phyloP scores from a whole-genome alignment of 2,888 invertebrate genomes.

The Taenaris catops region DNA sequence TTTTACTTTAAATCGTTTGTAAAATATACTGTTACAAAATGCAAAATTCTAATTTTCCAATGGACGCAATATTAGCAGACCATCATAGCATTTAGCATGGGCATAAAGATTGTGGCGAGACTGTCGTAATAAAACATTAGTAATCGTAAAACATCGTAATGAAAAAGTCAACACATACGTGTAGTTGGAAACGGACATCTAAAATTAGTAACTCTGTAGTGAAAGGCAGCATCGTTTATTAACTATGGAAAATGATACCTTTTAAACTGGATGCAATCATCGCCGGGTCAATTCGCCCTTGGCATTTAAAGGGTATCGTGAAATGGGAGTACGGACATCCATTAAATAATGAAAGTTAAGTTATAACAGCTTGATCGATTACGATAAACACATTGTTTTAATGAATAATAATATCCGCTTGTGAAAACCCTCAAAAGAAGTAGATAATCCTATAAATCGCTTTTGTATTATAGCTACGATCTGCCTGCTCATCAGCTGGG shows the following conservation, averaged over 20 bases:
- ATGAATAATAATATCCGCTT: background rate
- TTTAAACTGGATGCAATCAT: slow-evolving; percentile 15
- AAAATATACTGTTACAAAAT: no score
- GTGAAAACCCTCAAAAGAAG: no score
- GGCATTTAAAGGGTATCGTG: slow-evolving; percentile 24
- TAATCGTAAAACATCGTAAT: no score
- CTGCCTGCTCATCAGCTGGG: slow-evolving; percentile 43
- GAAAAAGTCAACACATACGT: background rate
- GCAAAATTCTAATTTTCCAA: no score
- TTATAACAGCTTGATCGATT: slow-evolving; percentile 18
- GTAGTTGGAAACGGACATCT: no score
- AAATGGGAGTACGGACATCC: slow-evolving; percentile 18
- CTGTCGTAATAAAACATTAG: no score
- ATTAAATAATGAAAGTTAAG: slow-evolving; percentile 22
- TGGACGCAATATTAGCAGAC: no score
- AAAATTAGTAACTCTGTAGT: no score
- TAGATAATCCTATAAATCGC: no score
- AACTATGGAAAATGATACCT: slow-evolving; percentile 13
- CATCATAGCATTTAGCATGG: no score
- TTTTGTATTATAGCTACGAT: slow-evolving; percentile 36
- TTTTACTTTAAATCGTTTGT: no score
- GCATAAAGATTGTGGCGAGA: no score
- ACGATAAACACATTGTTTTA: slow-evolving; percentile 12
- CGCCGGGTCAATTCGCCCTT: slow-evolving; percentile 17
- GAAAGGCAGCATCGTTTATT: slow-evolving; percentile 8